A percentile compares a stretch with the other conserved stretches of the same genome.
Evolutionary conservation across 2,888 invertebrate species (phyloP).

Genomic region (Diarsia brunnea): DNA sequence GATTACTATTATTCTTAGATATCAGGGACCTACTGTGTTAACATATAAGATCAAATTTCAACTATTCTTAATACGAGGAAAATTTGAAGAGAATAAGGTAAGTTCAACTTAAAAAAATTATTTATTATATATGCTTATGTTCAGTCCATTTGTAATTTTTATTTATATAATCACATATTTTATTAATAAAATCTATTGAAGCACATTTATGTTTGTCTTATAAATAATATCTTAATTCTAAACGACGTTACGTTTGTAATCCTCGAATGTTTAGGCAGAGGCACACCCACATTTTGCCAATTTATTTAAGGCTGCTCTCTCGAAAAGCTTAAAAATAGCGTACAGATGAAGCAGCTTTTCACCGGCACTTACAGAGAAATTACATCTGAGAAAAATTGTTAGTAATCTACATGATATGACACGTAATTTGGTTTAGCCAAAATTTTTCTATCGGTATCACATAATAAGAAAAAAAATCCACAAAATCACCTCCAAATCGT

Average conservation of each 20-base stretch:
- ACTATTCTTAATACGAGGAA: not conserved
- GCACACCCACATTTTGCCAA: not conserved
- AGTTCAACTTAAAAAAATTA: not conserved
- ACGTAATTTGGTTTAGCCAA: too few relatives aligned
- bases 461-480: too few relatives aligned
- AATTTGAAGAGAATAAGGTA: not conserved
- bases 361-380: too few relatives aligned
- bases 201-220: slow-evolving; percentile 9
- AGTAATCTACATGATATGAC: too few relatives aligned
- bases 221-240: slow-evolving; percentile 1
- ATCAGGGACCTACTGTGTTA: not conserved
- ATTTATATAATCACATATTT: slow-evolving; percentile 5
- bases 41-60: not conserved
- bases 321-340: too few relatives aligned
- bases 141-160: slow-evolving; percentile 16
- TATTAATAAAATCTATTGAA: not conserved
- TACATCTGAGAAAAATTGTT: too few relatives aligned
- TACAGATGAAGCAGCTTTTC: too few relatives aligned
- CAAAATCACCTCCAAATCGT: too few relatives aligned
- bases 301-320: too few relatives aligned
- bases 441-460: too few relatives aligned
- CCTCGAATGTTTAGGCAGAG: not conserved
- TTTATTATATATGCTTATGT: not conserved
- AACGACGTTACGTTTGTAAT: not conserved
- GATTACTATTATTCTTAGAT: too few relatives aligned